Conservation (phyloP, 2,888 invertebrate species). For the Hydroisotoma schaefferi region DNA sequence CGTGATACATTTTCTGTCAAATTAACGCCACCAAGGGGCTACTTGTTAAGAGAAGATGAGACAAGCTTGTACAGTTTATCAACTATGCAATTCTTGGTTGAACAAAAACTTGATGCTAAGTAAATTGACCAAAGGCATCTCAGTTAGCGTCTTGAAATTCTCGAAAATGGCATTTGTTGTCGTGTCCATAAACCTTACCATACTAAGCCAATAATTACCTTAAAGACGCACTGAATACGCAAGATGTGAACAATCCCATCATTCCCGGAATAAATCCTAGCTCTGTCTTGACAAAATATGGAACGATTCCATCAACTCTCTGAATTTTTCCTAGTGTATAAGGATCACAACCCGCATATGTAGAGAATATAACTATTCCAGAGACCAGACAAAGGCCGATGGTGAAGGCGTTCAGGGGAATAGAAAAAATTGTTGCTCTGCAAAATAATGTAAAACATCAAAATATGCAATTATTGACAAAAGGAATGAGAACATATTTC, state of each 20-base stretch:
- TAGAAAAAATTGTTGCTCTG: conserved; percentile 42
- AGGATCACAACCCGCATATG: conserved; percentile 46
- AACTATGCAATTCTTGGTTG: no score
- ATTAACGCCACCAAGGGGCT: no score
- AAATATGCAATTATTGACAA: not conserved
- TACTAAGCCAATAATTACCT: no score
- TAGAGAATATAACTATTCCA: conserved; percentile 44
- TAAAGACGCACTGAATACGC: conserved; percentile 46
- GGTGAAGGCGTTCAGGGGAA: conserved; percentile 42
- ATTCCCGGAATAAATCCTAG: conserved; percentile 41
- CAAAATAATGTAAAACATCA: not conserved
- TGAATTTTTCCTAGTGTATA: conserved; percentile 35
- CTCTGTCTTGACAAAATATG: conserved; percentile 44
- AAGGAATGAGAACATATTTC: not conserved
- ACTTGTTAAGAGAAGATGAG: no score
- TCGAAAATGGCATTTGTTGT: no score
- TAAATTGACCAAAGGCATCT: no score
- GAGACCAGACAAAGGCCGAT: conserved; percentile 36
- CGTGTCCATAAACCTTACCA: no score
- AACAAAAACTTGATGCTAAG: no score
- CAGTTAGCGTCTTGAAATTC: no score
- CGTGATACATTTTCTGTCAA: no score
- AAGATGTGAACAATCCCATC: conserved; percentile 47
- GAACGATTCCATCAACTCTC: conserved; percentile 42
- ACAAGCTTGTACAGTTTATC: no score